Conservation (phyloP, 2,797 vertebrate species). For the Macropus fuliginosus region DNA sequence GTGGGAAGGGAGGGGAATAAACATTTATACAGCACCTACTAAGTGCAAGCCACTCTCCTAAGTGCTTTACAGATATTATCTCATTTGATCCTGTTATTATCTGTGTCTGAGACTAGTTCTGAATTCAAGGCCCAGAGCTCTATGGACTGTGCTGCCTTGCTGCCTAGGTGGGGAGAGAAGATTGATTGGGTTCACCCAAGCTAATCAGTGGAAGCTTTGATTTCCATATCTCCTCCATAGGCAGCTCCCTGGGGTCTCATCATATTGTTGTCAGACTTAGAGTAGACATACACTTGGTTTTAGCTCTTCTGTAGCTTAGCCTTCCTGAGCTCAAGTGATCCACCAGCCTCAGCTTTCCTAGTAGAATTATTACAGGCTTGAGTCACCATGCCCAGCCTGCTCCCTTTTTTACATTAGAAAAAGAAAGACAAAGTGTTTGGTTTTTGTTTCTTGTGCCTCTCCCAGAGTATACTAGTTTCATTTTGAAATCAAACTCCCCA, state of each 20-base stretch:
- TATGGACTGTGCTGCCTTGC: no score
- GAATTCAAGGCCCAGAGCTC: background rate
- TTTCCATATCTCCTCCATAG: background rate
- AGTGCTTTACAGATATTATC: no score
- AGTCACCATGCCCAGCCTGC: no score
- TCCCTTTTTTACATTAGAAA: background rate
- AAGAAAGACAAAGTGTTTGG: constrained; percentile 32
- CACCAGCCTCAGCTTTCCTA: no score
- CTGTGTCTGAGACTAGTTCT: background rate
- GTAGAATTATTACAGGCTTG: background rate
- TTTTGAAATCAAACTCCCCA: background rate
- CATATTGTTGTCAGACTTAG: no score
- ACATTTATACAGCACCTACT: no score
- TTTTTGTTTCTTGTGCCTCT: constrained; percentile 43
- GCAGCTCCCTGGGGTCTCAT: no score
- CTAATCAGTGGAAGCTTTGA: background rate
- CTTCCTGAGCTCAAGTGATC: no score
- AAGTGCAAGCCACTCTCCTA: background rate
- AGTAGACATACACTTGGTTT: background rate
- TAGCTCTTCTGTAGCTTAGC: background rate
- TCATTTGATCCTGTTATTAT: background rate
- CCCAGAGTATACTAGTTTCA: background rate
- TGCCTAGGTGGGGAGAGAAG: no score
- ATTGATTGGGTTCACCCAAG: no score
- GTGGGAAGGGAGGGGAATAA: background rate